Base-by-base conservation (phyloP, 2,113 vertebrate genomes). In the Mola mola region DNA sequence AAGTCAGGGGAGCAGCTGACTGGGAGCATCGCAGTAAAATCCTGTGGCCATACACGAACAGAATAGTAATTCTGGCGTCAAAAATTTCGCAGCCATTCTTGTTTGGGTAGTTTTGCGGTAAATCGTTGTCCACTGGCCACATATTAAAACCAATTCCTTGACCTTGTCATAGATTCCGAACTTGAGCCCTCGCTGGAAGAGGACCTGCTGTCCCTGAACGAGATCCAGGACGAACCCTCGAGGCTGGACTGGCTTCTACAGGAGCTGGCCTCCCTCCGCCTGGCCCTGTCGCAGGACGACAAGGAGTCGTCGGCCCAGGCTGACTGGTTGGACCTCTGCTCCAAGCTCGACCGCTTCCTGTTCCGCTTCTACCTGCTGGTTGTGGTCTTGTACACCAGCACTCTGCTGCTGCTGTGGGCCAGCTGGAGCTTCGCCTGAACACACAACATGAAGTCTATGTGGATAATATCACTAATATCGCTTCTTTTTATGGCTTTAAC, bases 361-460 rank as follows among this genome's bases (percentile, higher is more conserved):
- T 95, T 95, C 72, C 79, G 85, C 15, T 55, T 91, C 7, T 95
- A 95, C 75, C 77, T 94, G 20, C 16, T 91, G 1, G 66, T 94
- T 13, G 66, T 95, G 51, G 78, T 60, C 3, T 19, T 92, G 49
- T 95, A 94, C 4, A 19, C 91, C 0, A 3, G 86, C 11, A 94
- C 94, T 1, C 86, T 96, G 24, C 52, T 92, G 44, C 74, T 91
- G 33, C 91, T 94, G n/a, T 95, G 95, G 95, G 78, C 75, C 9
- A 73, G 77, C 25, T 95, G 95, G 95, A 93, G 93, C 60, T 72
- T 83, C 1, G 73, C 66, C 53, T 92, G 77, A 92, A n/a, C n/a
- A n/a, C n/a, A n/a, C n/a, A n/a, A n/a, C n/a, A n/a, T n/a, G n/a
- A n/a, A 29, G 28, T 29, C 5, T 29, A 7, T 2, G 28, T 29